These are phyloP conservation scores for Eueides isabella DNA, from an alignment of 1,140 invertebrate genomes.

Conservation along the genomic window DNA sequence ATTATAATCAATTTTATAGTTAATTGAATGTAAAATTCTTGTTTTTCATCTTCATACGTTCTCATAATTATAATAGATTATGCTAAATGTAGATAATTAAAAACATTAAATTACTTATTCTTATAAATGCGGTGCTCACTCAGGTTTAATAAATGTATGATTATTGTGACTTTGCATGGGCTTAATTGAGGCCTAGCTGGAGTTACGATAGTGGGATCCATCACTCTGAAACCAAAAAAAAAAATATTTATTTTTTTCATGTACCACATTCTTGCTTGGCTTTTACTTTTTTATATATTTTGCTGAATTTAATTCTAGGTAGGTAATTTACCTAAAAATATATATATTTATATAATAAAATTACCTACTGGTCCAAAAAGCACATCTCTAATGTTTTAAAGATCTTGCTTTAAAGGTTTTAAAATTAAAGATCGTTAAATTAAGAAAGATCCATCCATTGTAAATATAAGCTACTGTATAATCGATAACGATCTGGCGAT, in stretches of 20 bases:
- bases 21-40: slow-evolving; percentile 13
- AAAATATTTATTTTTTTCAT: no score
- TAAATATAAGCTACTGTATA: slow-evolving; percentile 35
- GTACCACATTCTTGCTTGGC: no score
- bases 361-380: no score
- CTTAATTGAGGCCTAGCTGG: no score
- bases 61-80: slow-evolving; percentile 12
- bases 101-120: slow-evolving; percentile 1
- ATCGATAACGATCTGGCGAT: slow-evolving; percentile 27
- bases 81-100: slow-evolving; percentile 14
- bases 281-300: no score
- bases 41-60: slow-evolving; percentile 3
- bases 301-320: no score
- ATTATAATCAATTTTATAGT: slow-evolving; percentile 22
- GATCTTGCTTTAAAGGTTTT: not conserved
- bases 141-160: not conserved
- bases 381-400: no score
- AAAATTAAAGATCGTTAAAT: not conserved
- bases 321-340: no score
- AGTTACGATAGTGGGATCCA: no score
- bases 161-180: not conserved
- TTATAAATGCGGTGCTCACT: not conserved
- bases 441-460: not conserved
- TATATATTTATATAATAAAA: no score
- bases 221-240: no score